Conservation (phyloP, 2,113 vertebrate genomes). For the Poecilia latipinna region DNA sequence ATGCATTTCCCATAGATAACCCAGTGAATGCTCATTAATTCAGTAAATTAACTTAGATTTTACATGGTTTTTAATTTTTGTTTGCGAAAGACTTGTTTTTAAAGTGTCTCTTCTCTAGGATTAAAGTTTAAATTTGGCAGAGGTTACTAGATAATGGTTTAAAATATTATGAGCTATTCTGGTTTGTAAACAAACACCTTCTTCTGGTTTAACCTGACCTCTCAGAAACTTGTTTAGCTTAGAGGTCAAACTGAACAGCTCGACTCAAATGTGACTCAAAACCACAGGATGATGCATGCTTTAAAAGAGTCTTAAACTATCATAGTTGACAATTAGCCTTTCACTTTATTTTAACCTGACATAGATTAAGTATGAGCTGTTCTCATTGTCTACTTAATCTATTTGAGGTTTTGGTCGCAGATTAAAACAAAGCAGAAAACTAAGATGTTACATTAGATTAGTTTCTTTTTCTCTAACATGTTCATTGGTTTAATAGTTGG, state of each 20-base stretch:
- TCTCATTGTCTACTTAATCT: neutral
- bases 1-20: neutral
- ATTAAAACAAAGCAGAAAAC: neutral
- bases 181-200: slow-evolving; percentile 27
- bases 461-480: no score
- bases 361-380: neutral
- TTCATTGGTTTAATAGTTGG: no score
- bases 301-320: neutral
- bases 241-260: slow-evolving; percentile 35
- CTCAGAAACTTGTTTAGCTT: slow-evolving; percentile 30
- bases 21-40: neutral
- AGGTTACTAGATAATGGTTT: neutral
- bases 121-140: neutral
- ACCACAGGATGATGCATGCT: no score
- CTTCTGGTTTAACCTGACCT: slow-evolving; percentile 14
- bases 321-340: neutral
- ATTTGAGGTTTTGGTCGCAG: neutral
- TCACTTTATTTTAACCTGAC: neutral
- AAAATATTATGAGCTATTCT: neutral
- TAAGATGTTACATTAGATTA: neutral
- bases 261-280: neutral
- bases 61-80: neutral
- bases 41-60: neutral
- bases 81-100: neutral
- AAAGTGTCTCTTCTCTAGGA: neutral